Base-by-base conservation (phyloP, 2,888 invertebrate species). In the Odontocerum albicorne region DNA sequence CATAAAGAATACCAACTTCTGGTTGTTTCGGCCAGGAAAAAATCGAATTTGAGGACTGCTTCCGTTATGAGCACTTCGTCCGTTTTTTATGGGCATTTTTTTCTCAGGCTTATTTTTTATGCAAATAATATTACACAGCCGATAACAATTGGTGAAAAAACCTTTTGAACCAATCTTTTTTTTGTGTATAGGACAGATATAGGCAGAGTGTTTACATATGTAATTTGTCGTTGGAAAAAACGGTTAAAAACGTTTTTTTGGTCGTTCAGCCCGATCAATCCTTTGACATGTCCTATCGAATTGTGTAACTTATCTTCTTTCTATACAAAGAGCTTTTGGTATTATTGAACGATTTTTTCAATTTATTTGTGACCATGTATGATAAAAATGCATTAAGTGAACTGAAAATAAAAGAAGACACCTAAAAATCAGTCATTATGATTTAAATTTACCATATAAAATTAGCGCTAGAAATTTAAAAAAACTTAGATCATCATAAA, bases 51-150 rank as follows among this genome's bases (percentile, higher is more conserved):
- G 43, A 47, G 51, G 51, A 55, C 49, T 45, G 47, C 57, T 56
- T 49, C 57, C 56, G 57, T 58, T 54, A 51, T 50, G 53, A 38
- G 36, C 31, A 33, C 54, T 43, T 42, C 40, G 57, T 57, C 45
- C 49, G 33, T 58, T 55, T 58, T 55, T 57, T 58, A 49, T 52
- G 47, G 31, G 49, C 21, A 38, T 58, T 61, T 61, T 57, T 55
- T 58, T 61, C 60, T 61, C 57, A 58, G 49, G 60, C 54, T 56
- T 61, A 55, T 60, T 58, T 57, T 57, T 61, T 61, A 61, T 61
- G 60, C 60, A 61, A 61, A 61, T 61, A 54, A 50, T 44, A 59
- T 53, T 36, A 58, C 59, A 53, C 59, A 44, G 53, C 39, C 54
- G 57, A 50, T 46, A 55, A 60, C 60, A 60, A 60, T 57, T 47